A percentile compares a stretch with the other conserved stretches of the same genome.
phyloP scores from a whole-genome alignment of 92 coral and sea anemone genomes.

The Galaxea fascicularis region DNA sequence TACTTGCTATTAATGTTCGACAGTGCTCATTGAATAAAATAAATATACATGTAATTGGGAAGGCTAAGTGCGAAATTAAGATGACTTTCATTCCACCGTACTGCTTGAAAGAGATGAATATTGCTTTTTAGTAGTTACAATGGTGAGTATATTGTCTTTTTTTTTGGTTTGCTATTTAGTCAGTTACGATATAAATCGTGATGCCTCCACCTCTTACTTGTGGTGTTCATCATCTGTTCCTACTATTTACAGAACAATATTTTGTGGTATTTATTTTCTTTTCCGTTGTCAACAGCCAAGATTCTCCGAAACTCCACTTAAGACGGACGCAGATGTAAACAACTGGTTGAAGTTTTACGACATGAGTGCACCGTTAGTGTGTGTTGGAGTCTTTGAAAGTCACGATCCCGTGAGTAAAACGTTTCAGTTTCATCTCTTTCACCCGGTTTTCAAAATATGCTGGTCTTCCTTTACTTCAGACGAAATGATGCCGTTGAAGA shows the following conservation, averaged over 20 bases:
- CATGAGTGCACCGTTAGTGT: conserved; percentile 90
- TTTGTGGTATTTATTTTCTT: not conserved
- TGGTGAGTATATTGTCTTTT: no score
- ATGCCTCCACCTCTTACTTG: no score
- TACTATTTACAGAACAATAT: not conserved
- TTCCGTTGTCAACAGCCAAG: conserved; percentile 69
- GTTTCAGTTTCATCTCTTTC: not conserved
- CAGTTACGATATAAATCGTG: no score
- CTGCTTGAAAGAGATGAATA: no score
- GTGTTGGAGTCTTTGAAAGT: conserved; percentile 95
- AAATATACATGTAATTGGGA: no score
- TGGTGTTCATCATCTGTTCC: not conserved
- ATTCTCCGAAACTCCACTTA: conserved; percentile 78
- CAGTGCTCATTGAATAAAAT: no score
- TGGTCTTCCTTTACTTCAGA: not conserved
- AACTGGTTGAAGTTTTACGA: conserved; percentile 93
- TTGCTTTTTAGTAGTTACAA: no score
- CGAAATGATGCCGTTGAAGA: not conserved
- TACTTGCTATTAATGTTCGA: no score
- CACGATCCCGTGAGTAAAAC: conserved; percentile 84
- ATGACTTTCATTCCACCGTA: no score
- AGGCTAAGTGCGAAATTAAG: no score
- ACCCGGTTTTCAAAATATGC: not conserved
- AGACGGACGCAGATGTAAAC: conserved; percentile 82
- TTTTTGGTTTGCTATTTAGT: no score